A percentile compares a stretch with the other conserved stretches of the same genome.
These are phyloP conservation scores for Chironex yamaguchii DNA, from an alignment of 30 jellyfish, hydroid and myxozoan genomes.

Conservation along the genomic window DNA sequence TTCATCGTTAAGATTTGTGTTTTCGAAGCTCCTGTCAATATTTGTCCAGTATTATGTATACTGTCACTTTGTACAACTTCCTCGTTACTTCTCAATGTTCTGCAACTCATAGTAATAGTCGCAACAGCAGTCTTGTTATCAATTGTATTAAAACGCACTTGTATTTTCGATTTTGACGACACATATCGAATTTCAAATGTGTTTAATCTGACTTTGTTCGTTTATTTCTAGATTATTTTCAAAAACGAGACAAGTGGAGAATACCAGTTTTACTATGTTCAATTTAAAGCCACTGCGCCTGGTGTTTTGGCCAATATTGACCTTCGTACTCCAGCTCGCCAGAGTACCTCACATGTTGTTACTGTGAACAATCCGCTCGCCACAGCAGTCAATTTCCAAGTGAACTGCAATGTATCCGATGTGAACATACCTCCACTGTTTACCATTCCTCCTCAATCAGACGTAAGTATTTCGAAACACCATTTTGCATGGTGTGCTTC, in stretches of 20 bases:
- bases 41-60: no score
- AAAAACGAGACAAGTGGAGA: conserved; percentile 93
- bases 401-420: conserved; percentile 92
- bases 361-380: conserved; percentile 87
- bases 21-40: no score
- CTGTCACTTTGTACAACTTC: no score
- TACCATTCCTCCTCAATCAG: conserved; percentile 97
- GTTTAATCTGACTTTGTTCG: no score
- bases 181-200: no score
- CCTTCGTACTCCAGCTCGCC: conserved; percentile 96
- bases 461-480: conserved; percentile 52
- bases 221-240: conserved; percentile 81
- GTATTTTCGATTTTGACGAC: no score
- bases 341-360: conserved; percentile 80
- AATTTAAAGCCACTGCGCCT: conserved; percentile 91
- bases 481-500: background rate
- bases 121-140: no score
- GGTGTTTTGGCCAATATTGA: conserved; percentile 81
- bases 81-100: no score
- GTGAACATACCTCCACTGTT: conserved; percentile 96
- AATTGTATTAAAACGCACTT: no score
- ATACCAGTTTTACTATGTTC: conserved; percentile 88
- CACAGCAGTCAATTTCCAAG: conserved; percentile 83
- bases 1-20: no score
- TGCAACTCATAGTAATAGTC: no score